Percentiles rank a stretch among this genome's conserved stretches.
Evolutionary conservation across 1,140 invertebrate species (phyloP).

Genomic region (Drosophila pallidifrons): DNA sequence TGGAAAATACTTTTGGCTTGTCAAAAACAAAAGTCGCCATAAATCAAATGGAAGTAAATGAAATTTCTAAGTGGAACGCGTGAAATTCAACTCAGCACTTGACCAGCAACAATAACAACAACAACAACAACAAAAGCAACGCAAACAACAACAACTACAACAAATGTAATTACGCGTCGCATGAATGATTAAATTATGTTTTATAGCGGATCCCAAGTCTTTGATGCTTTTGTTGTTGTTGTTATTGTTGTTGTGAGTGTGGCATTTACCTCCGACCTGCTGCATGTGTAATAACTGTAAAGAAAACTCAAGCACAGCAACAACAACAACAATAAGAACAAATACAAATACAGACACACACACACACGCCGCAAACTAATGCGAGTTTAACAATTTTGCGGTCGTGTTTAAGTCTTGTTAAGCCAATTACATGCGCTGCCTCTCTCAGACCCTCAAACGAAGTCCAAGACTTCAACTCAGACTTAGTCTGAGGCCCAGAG

Average conservation of each 20-base stretch:
- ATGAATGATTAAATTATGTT: constrained; percentile 79
- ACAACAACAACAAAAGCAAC: not conserved
- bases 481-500: not conserved
- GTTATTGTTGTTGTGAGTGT: constrained; percentile 7
- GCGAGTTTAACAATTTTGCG: constrained; percentile 73
- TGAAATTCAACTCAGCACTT: constrained; percentile 44
- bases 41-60: constrained; percentile 68
- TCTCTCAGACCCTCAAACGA: constrained; percentile 32
- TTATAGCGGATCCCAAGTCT: constrained; percentile 59
- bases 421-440: constrained; percentile 72
- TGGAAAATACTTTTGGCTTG: constrained; percentile 53
- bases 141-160: constrained; percentile 25
- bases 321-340: constrained; percentile 11
- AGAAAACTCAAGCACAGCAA: constrained; percentile 45
- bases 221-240: constrained; percentile 31
- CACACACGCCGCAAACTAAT: constrained; percentile 49
- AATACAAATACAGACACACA: not conserved
- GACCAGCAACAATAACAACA: constrained; percentile 48
- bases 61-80: constrained; percentile 50
- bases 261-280: constrained; percentile 31
- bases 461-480: not conserved
- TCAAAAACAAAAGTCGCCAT: constrained; percentile 68
- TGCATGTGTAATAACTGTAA: constrained; percentile 70
- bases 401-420: constrained; percentile 70
- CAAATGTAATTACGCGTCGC: constrained; percentile 63